Evolutionary conservation across 2,888 invertebrate genomes (phyloP).

Genomic region (Philereme transversata): DNA sequence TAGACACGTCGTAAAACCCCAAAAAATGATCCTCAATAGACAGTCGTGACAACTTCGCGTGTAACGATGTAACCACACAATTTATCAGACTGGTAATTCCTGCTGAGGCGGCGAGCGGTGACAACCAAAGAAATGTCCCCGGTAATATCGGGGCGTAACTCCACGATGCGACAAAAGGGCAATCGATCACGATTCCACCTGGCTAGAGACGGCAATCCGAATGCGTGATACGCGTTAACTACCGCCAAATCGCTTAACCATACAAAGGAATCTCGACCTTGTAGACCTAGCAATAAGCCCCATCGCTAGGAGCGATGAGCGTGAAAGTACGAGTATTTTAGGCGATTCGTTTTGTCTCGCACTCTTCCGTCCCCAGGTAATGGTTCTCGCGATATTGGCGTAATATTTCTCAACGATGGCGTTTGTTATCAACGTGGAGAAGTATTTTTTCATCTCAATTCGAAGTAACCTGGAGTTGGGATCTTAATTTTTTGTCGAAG

Average conservation of each 20-base stretch:
- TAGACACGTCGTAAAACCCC: not conserved
- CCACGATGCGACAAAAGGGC: constrained; percentile 67
- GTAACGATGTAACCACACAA: constrained; percentile 46
- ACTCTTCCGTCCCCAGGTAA: constrained; percentile 62
- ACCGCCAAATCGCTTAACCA: constrained; percentile 48
- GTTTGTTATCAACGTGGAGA: constrained; percentile 67
- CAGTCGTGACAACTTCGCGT: constrained; percentile 44
- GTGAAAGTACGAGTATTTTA: constrained; percentile 48
- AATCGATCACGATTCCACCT: constrained; percentile 77
- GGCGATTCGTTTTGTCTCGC: constrained; percentile 65
- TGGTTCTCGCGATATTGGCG: constrained; percentile 68
- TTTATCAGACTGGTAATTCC: constrained; percentile 65
- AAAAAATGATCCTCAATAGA: constrained; percentile 16
- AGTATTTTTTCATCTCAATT: constrained; percentile 55
- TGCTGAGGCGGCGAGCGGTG: constrained; percentile 59
- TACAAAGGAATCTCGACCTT: constrained; percentile 48
- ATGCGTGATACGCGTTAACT: constrained; percentile 75
- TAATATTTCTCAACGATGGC: constrained; percentile 71
- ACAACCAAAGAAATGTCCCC: constrained; percentile 67
- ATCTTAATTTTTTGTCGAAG: constrained; percentile 7
- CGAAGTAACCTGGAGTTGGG: constrained; percentile 19
- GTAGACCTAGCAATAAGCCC: constrained; percentile 27
- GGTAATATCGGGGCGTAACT: constrained; percentile 57
- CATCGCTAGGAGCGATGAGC: constrained; percentile 26
- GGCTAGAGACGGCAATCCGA: constrained; percentile 65